Evolutionary conservation across 1,140 invertebrate genomes (phyloP).

Genomic region (Druon quercuslanigerum): DNA sequence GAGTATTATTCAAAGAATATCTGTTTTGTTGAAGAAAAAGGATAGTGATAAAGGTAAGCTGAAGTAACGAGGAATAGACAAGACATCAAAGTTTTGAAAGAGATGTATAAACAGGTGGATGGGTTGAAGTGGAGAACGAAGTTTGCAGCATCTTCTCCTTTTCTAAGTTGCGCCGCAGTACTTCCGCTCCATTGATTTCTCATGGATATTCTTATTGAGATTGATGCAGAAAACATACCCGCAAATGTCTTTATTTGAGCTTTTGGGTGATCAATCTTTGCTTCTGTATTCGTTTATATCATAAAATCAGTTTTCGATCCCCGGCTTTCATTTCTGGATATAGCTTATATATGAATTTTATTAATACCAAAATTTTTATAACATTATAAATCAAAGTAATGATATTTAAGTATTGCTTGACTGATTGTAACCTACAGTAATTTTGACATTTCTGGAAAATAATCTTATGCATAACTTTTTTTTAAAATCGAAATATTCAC

Average conservation of each 20-base stretch:
- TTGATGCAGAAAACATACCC: not conserved
- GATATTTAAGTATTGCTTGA: no score
- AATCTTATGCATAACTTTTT: no score
- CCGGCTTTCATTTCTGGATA: no score
- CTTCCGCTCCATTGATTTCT: slow-evolving; percentile 11
- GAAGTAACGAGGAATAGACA: not conserved
- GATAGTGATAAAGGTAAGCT: not conserved
- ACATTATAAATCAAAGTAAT: no score
- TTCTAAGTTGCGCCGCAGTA: not conserved
- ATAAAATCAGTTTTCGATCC: not conserved
- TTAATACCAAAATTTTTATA: no score
- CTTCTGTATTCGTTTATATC: no score
- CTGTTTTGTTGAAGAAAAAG: not conserved
- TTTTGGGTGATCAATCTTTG: not conserved
- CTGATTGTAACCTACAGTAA: no score
- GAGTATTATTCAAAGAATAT: slow-evolving; percentile 3
- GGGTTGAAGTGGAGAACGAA: slow-evolving; percentile 1
- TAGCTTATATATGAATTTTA: no score
- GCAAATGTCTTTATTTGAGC: not conserved
- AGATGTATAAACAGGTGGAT: slow-evolving; percentile 20
- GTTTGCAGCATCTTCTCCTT: not conserved
- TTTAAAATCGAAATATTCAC: no score
- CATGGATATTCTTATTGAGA: slow-evolving; percentile 14
- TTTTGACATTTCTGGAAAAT: no score
- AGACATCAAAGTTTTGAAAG: not conserved